A percentile compares a stretch with the other conserved stretches of the same genome.
Evolutionary conservation across 2,797 vertebrate genomes (phyloP).

Genomic region (Pristis pectinata): DNA sequence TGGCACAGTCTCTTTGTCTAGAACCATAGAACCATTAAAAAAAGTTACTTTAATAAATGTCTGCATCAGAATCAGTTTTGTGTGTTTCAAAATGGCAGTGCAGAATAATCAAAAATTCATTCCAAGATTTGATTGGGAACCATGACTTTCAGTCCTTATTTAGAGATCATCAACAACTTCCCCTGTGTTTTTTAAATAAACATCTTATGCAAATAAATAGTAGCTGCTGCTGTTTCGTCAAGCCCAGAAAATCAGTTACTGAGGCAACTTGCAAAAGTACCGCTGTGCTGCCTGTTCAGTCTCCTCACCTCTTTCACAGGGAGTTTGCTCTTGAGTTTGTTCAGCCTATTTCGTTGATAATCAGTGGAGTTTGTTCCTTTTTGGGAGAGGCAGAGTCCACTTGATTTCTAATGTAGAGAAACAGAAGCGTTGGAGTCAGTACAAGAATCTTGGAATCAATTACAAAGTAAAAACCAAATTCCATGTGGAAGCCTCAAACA

Average conservation of each 20-base stretch:
- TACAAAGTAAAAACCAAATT: background rate
- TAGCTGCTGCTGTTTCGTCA: background rate
- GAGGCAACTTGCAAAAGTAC: background rate
- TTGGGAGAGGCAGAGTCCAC: slow-evolving; percentile 56
- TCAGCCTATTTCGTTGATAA: slow-evolving; percentile 63
- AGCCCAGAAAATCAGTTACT: background rate
- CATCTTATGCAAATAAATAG: background rate
- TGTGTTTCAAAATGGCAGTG: background rate
- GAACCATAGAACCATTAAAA: background rate
- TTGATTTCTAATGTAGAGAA: background rate
- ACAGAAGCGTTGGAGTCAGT: background rate
- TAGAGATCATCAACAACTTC: no score
- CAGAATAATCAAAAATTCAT: background rate
- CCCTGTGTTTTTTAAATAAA: background rate
- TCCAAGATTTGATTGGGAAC: background rate
- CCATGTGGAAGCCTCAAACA: background rate
- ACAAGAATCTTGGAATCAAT: background rate
- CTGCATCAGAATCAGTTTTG: background rate
- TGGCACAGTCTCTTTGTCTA: background rate
- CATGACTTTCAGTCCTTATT: background rate
- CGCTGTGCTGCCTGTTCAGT: no score
- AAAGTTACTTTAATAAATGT: background rate
- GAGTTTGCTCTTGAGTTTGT: slow-evolving; percentile 63
- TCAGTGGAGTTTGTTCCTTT: slow-evolving; percentile 63
- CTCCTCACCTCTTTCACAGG: slow-evolving; percentile 54